These are phyloP conservation scores for Sphaerophoria taeniata DNA, from an alignment of 2,888 invertebrate genomes.

Conservation along the genomic window DNA sequence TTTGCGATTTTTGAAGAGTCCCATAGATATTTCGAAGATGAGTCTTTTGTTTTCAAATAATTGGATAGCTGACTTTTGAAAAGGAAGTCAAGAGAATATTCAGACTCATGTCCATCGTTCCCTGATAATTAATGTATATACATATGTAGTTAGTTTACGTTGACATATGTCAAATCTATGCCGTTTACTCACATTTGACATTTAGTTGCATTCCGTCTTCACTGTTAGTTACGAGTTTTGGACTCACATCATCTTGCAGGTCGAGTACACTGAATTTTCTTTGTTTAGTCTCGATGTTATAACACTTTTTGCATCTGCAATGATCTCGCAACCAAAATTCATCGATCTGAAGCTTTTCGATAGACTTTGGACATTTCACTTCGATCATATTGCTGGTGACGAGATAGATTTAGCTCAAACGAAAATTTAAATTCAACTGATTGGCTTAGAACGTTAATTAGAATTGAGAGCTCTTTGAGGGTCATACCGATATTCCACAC, in stretches of 20 bases:
- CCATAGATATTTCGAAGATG: constrained; percentile 83
- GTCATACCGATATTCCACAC: not conserved
- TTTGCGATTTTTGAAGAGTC: constrained; percentile 82
- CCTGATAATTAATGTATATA: constrained; percentile 80
- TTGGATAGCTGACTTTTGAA: constrained; percentile 77
- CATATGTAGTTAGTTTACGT: constrained; percentile 58
- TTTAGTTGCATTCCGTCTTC: constrained; percentile 79
- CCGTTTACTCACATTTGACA: constrained; percentile 84
- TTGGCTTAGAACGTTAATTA: not conserved
- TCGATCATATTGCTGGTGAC: constrained; percentile 44
- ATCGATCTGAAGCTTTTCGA: constrained; percentile 34
- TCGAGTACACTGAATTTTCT: constrained; percentile 85
- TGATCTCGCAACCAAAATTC: constrained; percentile 83
- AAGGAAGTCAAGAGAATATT: constrained; percentile 84
- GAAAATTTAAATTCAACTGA: constrained; percentile 47
- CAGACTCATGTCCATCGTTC: constrained; percentile 85
- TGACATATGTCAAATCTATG: not conserved
- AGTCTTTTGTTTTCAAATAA: constrained; percentile 74
- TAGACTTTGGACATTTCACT: constrained; percentile 45
- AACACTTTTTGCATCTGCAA: constrained; percentile 85
- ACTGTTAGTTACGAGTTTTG: constrained; percentile 79
- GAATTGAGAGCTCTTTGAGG: not conserved
- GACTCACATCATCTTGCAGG: constrained; percentile 83
- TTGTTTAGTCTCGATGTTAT: constrained; percentile 85
- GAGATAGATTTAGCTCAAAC: constrained; percentile 2